Conservation (phyloP, 2,797 vertebrate species). For the Ispidina picta region DNA sequence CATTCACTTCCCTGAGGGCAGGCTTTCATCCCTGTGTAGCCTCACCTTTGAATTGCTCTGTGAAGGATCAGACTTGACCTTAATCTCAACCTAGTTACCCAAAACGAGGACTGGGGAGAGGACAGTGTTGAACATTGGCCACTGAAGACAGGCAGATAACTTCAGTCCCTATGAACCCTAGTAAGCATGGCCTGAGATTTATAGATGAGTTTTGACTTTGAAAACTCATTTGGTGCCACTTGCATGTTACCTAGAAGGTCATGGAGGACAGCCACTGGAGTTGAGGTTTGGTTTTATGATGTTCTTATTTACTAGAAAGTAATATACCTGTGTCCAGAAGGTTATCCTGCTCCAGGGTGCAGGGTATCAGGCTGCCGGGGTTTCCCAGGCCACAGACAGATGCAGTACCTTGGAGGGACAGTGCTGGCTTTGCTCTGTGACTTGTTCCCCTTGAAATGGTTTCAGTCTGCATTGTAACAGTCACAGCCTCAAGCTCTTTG, state of each 20-base stretch:
- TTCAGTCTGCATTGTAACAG: background rate
- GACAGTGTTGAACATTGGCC: background rate
- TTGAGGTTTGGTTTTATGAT: background rate
- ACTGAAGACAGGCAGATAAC: background rate
- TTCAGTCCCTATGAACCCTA: background rate
- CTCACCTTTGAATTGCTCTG: background rate
- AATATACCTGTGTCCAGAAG: background rate
- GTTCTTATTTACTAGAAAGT: background rate
- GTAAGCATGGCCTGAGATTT: background rate
- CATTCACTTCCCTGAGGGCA: background rate
- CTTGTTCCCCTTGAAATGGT: background rate
- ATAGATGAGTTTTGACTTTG: background rate
- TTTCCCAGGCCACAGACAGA: background rate
- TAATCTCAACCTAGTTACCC: background rate
- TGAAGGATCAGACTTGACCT: background rate
- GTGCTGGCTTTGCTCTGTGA: background rate
- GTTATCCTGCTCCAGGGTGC: background rate
- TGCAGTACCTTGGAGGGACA: background rate
- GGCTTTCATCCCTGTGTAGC: background rate
- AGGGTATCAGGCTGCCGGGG: background rate
- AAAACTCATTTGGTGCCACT: background rate
- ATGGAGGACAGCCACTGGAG: background rate
- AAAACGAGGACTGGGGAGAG: background rate
- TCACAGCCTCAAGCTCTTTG: background rate
- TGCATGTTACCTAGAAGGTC: background rate